These are phyloP conservation scores for Dichetophora obliterata DNA, from an alignment of 2,888 invertebrate species.

Conservation along the genomic window DNA sequence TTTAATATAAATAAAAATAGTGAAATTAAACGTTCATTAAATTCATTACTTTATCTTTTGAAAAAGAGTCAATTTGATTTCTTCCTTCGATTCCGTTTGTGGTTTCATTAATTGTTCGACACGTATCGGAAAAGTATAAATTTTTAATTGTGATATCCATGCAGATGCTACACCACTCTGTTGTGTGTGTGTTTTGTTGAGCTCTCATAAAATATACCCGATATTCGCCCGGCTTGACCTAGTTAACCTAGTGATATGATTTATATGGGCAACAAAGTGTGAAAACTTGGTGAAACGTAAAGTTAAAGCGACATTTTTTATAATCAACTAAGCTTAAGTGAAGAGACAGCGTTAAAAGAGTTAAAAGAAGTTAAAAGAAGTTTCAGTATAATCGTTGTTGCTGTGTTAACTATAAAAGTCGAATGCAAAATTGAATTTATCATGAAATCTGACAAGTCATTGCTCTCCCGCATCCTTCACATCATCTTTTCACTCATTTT, in stretches of 20 bases:
- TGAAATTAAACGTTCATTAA: not conserved
- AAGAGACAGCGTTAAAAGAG: too few species aligned
- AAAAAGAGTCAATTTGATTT: not conserved
- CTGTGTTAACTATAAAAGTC: too few species aligned
- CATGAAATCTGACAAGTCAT: too few species aligned
- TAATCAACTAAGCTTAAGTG: too few species aligned
- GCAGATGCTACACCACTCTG: not conserved
- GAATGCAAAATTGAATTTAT: too few species aligned
- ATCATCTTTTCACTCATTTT: not conserved
- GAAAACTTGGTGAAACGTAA: not conserved
- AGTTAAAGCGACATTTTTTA: too few species aligned
- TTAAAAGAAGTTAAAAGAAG: too few species aligned
- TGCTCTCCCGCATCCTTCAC: not conserved
- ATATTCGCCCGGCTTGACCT: conserved; percentile 49
- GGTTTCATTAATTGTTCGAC: too few species aligned
- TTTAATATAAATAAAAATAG: not conserved
- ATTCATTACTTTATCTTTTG: not conserved
- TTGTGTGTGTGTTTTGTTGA: conserved; percentile 12
- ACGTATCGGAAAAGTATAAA: not conserved
- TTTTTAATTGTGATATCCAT: not conserved
- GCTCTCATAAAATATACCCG: not conserved
- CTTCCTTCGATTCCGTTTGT: too few species aligned
- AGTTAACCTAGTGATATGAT: conserved; percentile 36
- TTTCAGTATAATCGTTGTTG: too few species aligned
- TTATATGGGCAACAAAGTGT: not conserved